These are phyloP conservation scores for Borostomias antarcticus DNA, from an alignment of 2,797 vertebrate genomes.

Conservation along the genomic window DNA sequence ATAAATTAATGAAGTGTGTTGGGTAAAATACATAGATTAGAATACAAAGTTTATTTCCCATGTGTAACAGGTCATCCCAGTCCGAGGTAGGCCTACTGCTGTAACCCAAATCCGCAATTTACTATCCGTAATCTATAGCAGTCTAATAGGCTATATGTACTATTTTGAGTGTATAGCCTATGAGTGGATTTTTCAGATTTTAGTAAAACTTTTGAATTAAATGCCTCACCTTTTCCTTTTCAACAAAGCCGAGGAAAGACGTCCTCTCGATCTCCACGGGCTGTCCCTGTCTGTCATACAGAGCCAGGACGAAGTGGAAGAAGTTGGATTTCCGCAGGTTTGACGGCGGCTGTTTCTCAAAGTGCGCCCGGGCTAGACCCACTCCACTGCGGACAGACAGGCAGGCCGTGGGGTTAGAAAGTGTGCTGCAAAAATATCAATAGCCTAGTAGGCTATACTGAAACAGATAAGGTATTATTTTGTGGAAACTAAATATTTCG, in stretches of 20 bases:
- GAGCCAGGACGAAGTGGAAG: conserved; percentile 98
- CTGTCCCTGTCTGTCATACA: conserved; percentile 97
- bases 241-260: conserved; percentile 95
- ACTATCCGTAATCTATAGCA: too few relatives aligned
- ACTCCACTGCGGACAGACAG: conserved; percentile 90
- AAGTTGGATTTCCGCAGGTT: conserved; percentile 99
- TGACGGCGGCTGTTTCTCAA: conserved; percentile 98
- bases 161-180: background rate
- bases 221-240: conserved; percentile 95
- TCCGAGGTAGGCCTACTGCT: too few relatives aligned
- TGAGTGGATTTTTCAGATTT: background rate
- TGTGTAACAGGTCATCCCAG: too few relatives aligned
- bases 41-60: too few relatives aligned
- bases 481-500: too few relatives aligned
- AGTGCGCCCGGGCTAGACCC: conserved; percentile 97
- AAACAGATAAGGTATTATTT: too few relatives aligned
- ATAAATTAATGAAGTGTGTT: too few relatives aligned
- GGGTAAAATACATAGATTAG: too few relatives aligned
- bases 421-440: background rate
- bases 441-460: too few relatives aligned
- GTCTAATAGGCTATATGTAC: background rate
- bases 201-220: conserved; percentile 15
- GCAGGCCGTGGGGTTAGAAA: conserved; percentile 14
- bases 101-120: too few relatives aligned
- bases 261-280: conserved; percentile 99